phyloP scores from a whole-genome alignment of 2,797 vertebrate genomes.

The Geotrypetes seraphini region DNA sequence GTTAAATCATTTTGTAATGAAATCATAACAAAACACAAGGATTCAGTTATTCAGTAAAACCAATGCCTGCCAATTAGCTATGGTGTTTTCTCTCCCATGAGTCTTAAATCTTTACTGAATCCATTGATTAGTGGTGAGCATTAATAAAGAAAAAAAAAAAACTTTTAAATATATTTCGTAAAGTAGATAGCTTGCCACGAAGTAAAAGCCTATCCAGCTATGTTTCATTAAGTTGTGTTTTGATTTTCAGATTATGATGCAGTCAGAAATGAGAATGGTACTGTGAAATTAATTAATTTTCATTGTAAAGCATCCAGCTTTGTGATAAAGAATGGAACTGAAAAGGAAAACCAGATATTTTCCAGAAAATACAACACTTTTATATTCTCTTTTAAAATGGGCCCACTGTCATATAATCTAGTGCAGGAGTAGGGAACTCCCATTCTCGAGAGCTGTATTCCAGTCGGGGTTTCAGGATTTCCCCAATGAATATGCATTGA shows the following conservation, averaged over 20 bases:
- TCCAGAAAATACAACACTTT: no score
- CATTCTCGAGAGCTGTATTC: no score
- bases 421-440: no score
- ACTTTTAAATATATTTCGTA: slow-evolving; percentile 20
- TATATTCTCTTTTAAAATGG: no score
- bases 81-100: slow-evolving; percentile 21
- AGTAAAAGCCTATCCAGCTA: slow-evolving; percentile 2
- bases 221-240: slow-evolving; percentile 11
- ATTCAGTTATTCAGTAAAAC: slow-evolving; percentile 2
- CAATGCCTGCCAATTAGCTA: slow-evolving; percentile 19
- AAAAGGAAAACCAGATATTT: no score
- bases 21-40: slow-evolving; percentile 11
- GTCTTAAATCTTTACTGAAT: slow-evolving; percentile 21
- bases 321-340: neutral
- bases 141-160: slow-evolving; percentile 4
- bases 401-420: no score
- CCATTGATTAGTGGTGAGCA: slow-evolving; percentile 26
- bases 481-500: no score
- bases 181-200: slow-evolving; percentile 3
- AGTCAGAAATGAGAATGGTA: no score
- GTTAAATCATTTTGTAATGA: no score
- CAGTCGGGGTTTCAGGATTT: no score
- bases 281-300: no score
- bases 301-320: neutral
- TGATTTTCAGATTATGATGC: slow-evolving; percentile 6